Evolutionary conservation across 2,797 vertebrate genomes (phyloP).

Genomic region (Champsocephalus esox): DNA sequence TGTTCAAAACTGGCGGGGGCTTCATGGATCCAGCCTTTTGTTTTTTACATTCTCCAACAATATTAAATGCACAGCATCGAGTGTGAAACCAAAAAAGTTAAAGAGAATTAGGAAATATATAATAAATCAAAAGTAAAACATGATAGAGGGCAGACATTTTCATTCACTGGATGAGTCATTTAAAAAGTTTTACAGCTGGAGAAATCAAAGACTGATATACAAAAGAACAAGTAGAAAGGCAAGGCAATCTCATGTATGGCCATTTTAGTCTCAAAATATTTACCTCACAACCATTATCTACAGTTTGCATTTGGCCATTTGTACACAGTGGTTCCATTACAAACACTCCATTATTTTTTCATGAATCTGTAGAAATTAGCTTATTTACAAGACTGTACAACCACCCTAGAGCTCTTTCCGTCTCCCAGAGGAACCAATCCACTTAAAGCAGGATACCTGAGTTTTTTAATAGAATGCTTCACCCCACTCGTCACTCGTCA

Average conservation of each 20-base stretch:
- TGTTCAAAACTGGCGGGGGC: constrained; percentile 59
- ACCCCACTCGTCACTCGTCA: constrained; percentile 83
- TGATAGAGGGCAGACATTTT: constrained; percentile 74
- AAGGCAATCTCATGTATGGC: constrained; percentile 92
- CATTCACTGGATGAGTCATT: constrained; percentile 75
- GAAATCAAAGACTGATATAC: constrained; percentile 68
- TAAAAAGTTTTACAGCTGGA: constrained; percentile 71
- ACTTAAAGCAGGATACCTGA: constrained; percentile 95
- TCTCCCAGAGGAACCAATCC: constrained; percentile 84
- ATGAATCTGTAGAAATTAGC: constrained; percentile 87
- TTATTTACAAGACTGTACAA: constrained; percentile 95
- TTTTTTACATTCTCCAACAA: constrained; percentile 65
- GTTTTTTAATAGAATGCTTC: constrained; percentile 88
- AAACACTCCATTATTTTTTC: constrained; percentile 79
- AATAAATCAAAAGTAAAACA: constrained; percentile 67
- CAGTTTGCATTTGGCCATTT: constrained; percentile 91
- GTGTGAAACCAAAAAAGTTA: constrained; percentile 53
- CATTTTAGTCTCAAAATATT: constrained; percentile 86
- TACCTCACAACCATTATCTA: constrained; percentile 90
- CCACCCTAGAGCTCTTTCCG: constrained; percentile 81
- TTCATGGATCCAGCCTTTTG: constrained; percentile 63
- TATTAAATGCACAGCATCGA: constrained; percentile 63
- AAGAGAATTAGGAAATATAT: constrained; percentile 74
- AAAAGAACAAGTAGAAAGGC: constrained; percentile 88
- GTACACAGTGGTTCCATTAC: constrained; percentile 89